Conservation (phyloP, 2,888 invertebrate species). For the Drosophila neotestacea region DNA sequence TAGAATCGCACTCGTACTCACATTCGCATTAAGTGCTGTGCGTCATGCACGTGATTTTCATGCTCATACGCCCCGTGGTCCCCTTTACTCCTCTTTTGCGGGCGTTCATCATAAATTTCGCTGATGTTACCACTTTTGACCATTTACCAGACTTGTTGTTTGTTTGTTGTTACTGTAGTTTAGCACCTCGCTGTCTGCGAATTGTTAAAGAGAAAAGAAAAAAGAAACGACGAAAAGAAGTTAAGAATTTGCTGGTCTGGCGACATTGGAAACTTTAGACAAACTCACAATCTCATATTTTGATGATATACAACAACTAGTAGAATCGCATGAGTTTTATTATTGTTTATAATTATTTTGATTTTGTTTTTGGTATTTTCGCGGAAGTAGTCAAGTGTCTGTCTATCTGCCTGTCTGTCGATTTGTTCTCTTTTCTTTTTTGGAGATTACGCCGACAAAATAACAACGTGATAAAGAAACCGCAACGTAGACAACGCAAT, state of each 20-base stretch:
- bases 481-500: slow-evolving; percentile 27
- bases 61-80: slow-evolving; percentile 9
- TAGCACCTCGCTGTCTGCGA: slow-evolving; percentile 63
- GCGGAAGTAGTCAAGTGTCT: slow-evolving; percentile 60
- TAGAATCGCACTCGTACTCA: slow-evolving; percentile 36
- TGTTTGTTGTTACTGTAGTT: slow-evolving; percentile 31
- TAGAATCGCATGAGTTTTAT: slow-evolving; percentile 23
- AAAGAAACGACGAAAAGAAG: not conserved
- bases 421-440: slow-evolving; percentile 22
- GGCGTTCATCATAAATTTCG: slow-evolving; percentile 25
- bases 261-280: slow-evolving; percentile 58
- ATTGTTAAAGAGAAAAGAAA: slow-evolving; percentile 23
- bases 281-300: slow-evolving; percentile 20
- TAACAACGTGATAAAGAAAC: slow-evolving; percentile 48
- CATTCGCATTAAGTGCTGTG: slow-evolving; percentile 45
- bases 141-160: slow-evolving; percentile 23
- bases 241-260: slow-evolving; percentile 57
- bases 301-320: slow-evolving; percentile 6
- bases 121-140: slow-evolving; percentile 30
- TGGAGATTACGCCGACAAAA: slow-evolving; percentile 52
- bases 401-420: slow-evolving; percentile 4
- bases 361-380: slow-evolving; percentile 18
- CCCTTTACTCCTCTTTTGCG: not conserved
- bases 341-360: slow-evolving; percentile 51
- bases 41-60: slow-evolving; percentile 72